Evolutionary conservation across 2,113 vertebrate species (phyloP).

Genomic region (Actenoides lindsayi): DNA sequence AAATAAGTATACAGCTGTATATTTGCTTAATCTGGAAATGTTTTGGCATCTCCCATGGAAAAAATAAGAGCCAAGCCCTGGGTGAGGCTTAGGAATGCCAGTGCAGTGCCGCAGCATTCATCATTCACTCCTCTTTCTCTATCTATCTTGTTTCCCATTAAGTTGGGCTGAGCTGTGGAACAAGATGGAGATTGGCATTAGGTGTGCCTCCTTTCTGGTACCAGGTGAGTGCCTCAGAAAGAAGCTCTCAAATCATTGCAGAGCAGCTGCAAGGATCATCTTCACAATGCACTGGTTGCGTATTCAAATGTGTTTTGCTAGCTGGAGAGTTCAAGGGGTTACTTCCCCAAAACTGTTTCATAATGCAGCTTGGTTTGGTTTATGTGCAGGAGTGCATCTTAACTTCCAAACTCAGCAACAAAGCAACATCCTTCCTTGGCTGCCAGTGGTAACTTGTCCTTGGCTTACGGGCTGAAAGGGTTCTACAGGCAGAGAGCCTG

Average conservation of each 20-base stretch:
- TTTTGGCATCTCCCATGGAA: constrained; percentile 8
- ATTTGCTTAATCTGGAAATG: not conserved
- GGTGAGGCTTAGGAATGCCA: not conserved
- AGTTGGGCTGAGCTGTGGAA: not conserved
- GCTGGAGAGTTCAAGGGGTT: not conserved
- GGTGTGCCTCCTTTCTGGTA: not conserved
- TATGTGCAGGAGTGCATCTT: not conserved
- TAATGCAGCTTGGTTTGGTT: not conserved
- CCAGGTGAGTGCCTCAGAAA: not conserved
- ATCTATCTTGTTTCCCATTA: not conserved
- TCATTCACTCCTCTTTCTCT: not conserved
- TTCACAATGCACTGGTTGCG: not conserved
- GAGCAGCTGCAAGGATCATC: not conserved
- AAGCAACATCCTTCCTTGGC: not conserved
- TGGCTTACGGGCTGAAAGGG: not conserved
- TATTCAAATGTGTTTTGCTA: not conserved
- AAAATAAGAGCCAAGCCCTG: not conserved
- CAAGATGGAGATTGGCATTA: not conserved
- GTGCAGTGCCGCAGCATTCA: not conserved
- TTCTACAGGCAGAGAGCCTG: not conserved
- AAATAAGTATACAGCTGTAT: not conserved
- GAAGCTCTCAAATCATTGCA: not conserved
- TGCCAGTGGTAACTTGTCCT: not conserved
- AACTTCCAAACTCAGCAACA: not conserved
- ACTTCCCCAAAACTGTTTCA: not conserved